phyloP scores from a whole-genome alignment of 2,113 vertebrate species.

The Glaucidium brasilianum region DNA sequence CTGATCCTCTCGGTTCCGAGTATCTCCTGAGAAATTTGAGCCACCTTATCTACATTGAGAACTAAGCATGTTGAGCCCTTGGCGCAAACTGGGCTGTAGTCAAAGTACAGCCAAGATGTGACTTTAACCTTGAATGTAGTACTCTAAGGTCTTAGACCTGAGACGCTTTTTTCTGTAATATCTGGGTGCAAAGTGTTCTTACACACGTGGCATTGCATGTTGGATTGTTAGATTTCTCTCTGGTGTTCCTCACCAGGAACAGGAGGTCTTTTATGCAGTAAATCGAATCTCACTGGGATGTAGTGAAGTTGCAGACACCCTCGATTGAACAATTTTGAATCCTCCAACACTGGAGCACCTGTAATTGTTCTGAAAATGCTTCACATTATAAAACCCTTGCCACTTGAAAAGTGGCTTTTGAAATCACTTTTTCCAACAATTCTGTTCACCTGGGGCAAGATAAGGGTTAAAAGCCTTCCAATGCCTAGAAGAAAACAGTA shows the following conservation, averaged over 20 bases:
- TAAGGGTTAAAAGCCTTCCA: slow-evolving; percentile 5
- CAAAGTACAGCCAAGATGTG: not conserved
- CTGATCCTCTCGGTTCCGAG: not conserved
- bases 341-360: not conserved
- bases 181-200: not conserved
- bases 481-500: not conserved
- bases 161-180: not conserved
- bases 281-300: not conserved
- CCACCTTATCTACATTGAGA: not conserved
- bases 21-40: not conserved
- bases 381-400: not conserved
- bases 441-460: not conserved
- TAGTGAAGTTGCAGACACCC: not conserved
- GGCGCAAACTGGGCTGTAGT: not conserved
- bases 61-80: not conserved
- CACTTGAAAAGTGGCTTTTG: not conserved
- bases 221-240: not conserved
- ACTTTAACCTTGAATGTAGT: not conserved
- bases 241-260: not conserved
- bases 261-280: not conserved
- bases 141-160: not conserved
- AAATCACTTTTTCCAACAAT: not conserved
- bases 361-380: not conserved
- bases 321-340: not conserved
- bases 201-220: accelerated